A percentile compares a stretch with the other conserved stretches of the same genome.
These are phyloP conservation scores for Pentalonia nigronervosa DNA, from an alignment of 1,140 invertebrate genomes.

Conservation along the genomic window DNA sequence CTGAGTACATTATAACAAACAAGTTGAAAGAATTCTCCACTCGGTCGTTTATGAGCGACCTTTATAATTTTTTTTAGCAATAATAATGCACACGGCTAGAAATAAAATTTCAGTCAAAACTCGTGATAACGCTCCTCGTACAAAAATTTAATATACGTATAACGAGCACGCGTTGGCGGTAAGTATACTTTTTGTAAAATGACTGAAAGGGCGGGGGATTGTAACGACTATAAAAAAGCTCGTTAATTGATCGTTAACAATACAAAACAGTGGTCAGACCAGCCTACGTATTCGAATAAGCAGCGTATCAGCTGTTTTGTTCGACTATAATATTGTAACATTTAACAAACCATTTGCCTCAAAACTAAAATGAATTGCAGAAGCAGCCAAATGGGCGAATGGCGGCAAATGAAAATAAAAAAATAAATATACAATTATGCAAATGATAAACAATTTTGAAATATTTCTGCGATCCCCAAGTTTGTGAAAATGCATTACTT, in stretches of 20 bases:
- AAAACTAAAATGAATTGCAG: not conserved
- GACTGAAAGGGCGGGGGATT: not conserved
- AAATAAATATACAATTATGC: not conserved
- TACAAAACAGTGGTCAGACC: not conserved
- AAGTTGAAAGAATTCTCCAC: not conserved
- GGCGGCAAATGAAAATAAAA: not conserved
- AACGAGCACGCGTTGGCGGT: not conserved
- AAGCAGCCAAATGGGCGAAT: not conserved
- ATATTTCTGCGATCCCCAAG: not conserved
- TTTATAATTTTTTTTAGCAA: not conserved
- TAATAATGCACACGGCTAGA: not conserved
- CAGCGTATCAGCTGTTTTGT: not conserved
- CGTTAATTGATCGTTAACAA: constrained; percentile 16
- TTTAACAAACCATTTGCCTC: not conserved
- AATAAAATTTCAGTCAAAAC: constrained; percentile 20
- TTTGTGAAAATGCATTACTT: not conserved
- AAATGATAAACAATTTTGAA: not conserved
- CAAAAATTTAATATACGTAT: not conserved
- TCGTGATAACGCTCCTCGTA: not conserved
- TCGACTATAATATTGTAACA: not conserved
- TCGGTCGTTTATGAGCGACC: not conserved
- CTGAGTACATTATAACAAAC: not conserved
- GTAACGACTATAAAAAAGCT: not conserved
- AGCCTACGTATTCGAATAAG: not conserved
- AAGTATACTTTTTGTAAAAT: not conserved